These are phyloP conservation scores for Saturnia pavonia DNA, from an alignment of 2,888 invertebrate species.

Conservation along the genomic window DNA sequence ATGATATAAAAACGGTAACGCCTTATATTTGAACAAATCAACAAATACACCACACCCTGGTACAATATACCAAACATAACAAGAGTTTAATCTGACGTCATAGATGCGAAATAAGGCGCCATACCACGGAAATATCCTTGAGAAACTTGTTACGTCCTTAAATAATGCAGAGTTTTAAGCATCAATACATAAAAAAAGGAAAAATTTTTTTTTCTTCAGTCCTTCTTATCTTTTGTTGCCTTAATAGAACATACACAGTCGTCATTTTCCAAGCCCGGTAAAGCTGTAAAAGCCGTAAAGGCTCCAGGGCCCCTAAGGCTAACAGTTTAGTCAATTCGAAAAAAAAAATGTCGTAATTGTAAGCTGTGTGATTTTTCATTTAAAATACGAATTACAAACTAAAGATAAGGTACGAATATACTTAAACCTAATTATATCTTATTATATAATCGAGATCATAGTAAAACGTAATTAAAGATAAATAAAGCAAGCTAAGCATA, in stretches of 20 bases:
- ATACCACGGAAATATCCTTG: constrained; percentile 37
- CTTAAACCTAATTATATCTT: background rate
- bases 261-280: no score
- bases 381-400: background rate
- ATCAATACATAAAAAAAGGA: background rate
- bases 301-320: no score
- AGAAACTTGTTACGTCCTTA: constrained; percentile 20
- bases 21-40: constrained; percentile 5
- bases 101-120: constrained; percentile 41
- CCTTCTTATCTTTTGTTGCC: background rate
- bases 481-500: background rate
- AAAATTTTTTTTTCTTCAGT: background rate
- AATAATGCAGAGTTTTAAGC: background rate
- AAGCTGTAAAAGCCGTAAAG: no score
- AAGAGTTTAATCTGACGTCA: constrained; percentile 51
- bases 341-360: no score
- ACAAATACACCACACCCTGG: background rate
- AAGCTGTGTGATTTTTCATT: background rate
- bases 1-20: no score
- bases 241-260: no score
- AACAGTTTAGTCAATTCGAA: no score
- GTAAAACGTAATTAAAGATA: background rate
- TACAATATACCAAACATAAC: constrained; percentile 27
- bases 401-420: background rate
- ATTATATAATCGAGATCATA: background rate